A percentile compares a stretch with the other conserved stretches of the same genome.
Evolutionary conservation across 2,113 vertebrate genomes (phyloP).

Genomic region (Platichthys stellatus): DNA sequence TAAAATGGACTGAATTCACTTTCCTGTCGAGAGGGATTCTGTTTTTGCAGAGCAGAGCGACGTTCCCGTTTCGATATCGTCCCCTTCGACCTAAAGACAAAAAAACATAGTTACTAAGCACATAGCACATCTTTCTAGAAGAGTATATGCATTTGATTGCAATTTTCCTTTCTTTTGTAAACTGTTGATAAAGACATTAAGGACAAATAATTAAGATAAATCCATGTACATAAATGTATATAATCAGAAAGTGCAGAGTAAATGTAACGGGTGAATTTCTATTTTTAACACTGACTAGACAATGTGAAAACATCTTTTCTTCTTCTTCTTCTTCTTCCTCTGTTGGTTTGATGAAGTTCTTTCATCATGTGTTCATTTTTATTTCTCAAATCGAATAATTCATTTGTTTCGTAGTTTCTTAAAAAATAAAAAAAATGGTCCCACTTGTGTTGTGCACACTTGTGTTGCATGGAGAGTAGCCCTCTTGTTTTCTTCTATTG

Average conservation of each 20-base stretch:
- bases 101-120: slow-evolving; percentile 81
- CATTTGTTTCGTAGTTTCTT: slow-evolving; percentile 71
- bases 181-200: slow-evolving; percentile 83
- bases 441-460: slow-evolving; percentile 81
- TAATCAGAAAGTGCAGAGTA: slow-evolving; percentile 83
- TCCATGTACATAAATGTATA: slow-evolving; percentile 86
- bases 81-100: slow-evolving; percentile 63
- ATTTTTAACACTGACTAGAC: slow-evolving; percentile 90
- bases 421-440: slow-evolving; percentile 55
- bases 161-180: slow-evolving; percentile 81
- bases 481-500: slow-evolving; percentile 74
- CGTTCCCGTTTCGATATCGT: slow-evolving; percentile 14
- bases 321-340: slow-evolving; percentile 48
- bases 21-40: slow-evolving; percentile 23
- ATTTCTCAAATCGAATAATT: slow-evolving; percentile 45
- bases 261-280: slow-evolving; percentile 87
- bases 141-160: slow-evolving; percentile 84
- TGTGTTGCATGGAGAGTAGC: slow-evolving; percentile 84
- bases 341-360: slow-evolving; percentile 74
- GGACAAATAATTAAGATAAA: slow-evolving; percentile 79
- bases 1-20: slow-evolving; percentile 28
- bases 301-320: slow-evolving; percentile 80
- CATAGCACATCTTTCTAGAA: slow-evolving; percentile 88
- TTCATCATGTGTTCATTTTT: slow-evolving; percentile 54
- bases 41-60: slow-evolving; percentile 50